phyloP scores from a whole-genome alignment of 2,797 vertebrate species.

The Silurus aristotelis region DNA sequence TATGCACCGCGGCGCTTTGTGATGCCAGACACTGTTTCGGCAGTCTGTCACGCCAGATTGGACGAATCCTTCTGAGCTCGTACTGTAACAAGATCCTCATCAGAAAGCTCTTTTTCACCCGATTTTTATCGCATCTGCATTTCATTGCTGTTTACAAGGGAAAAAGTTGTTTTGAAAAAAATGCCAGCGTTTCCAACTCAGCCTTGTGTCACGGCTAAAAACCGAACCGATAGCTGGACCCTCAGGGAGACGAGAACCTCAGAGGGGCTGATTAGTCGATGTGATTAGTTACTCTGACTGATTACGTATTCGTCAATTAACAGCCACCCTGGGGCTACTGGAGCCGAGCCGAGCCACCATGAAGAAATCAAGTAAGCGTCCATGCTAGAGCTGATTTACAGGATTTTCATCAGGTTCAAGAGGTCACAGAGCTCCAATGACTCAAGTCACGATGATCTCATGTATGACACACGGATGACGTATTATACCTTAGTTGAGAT shows the following conservation, averaged over 20 bases:
- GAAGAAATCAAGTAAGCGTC: conserved; percentile 27
- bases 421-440: conserved; percentile 7
- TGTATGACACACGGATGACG: neutral
- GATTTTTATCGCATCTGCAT: neutral
- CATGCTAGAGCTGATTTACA: conserved; percentile 34
- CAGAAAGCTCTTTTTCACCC: neutral
- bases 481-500: neutral
- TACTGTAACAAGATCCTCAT: neutral
- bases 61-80: neutral
- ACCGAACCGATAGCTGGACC: conserved; percentile 35
- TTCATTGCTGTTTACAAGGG: neutral
- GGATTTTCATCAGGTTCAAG: neutral
- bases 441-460: neutral
- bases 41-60: conserved; percentile 6
- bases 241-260: conserved; percentile 34
- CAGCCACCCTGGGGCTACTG: conserved; percentile 30
- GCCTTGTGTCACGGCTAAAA: conserved; percentile 10
- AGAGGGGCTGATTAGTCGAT: conserved; percentile 29
- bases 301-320: conserved; percentile 56
- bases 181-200: neutral
- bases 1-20: conserved; percentile 37
- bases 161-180: neutral
- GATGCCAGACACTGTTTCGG: conserved; percentile 7
- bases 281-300: conserved; percentile 56
- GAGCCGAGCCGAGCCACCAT: conserved; percentile 3